Conservation (phyloP, 2,888 invertebrate genomes). For the Caenorhabditis sulstoni region DNA sequence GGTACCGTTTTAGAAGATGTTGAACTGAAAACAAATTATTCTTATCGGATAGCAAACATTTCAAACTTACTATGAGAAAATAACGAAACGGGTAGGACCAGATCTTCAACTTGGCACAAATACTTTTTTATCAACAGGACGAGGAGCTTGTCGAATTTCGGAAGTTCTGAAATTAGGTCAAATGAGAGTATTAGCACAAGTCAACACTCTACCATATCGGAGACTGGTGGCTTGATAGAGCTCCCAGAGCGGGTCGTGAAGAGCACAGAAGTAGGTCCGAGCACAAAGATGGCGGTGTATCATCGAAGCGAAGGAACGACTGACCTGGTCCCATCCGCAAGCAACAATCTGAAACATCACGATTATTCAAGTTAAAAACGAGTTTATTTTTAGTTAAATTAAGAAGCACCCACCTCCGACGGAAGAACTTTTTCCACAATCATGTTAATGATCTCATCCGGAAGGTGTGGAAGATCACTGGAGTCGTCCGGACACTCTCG, state of each 20-base stretch:
- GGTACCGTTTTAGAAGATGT: constrained; percentile 42
- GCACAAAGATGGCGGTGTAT: constrained; percentile 39
- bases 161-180: constrained; percentile 31
- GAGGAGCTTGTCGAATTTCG: constrained; percentile 53
- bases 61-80: constrained; percentile 55
- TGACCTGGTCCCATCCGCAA: constrained; percentile 60
- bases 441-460: constrained; percentile 53
- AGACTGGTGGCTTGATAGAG: constrained; percentile 28
- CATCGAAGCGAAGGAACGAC: constrained; percentile 41
- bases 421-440: constrained; percentile 41
- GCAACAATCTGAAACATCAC: constrained; percentile 54
- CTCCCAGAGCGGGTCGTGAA: constrained; percentile 57
- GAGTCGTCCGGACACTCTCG: constrained; percentile 7
- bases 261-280: constrained; percentile 47
- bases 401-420: constrained; percentile 50
- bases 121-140: constrained; percentile 56
- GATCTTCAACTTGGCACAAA: constrained; percentile 53
- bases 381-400: background rate
- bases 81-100: constrained; percentile 46
- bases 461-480: constrained; percentile 34
- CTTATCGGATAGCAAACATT: background rate
- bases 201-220: constrained; percentile 14
- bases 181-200: too few species aligned
- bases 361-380: background rate
- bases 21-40: constrained; percentile 37